Conservation (phyloP, 2,888 invertebrate species). For the Rhodophaea formosa region DNA sequence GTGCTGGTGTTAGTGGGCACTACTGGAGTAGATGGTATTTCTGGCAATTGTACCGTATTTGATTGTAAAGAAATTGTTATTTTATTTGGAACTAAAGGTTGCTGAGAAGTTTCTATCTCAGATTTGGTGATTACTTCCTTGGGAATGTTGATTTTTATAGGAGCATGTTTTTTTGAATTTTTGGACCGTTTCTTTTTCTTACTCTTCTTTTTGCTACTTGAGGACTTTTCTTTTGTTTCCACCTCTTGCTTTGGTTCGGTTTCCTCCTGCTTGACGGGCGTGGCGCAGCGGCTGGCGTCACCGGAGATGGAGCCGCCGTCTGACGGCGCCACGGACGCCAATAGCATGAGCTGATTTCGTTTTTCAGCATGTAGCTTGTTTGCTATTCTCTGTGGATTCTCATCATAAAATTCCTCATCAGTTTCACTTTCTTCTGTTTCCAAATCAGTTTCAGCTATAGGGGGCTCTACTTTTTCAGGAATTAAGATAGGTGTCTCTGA, state of each 20-base stretch:
- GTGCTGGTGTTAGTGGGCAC: conserved; percentile 35
- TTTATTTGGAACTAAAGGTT: conserved; percentile 61
- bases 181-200: conserved; percentile 83
- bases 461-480: conserved; percentile 79
- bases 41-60: conserved; percentile 74
- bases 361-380: conserved; percentile 88
- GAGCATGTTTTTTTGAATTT: conserved; percentile 70
- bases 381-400: conserved; percentile 88
- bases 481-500: conserved; percentile 72
- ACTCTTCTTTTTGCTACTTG: conserved; percentile 85
- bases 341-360: conserved; percentile 84
- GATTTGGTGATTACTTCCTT: conserved; percentile 67
- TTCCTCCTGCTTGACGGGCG: conserved; percentile 71
- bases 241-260: conserved; percentile 23
- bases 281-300: conserved; percentile 84
- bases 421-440: conserved; percentile 93
- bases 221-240: conserved; percentile 74
- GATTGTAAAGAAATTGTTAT: conserved; percentile 76
- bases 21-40: conserved; percentile 42
- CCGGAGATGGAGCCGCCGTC: conserved; percentile 80
- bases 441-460: conserved; percentile 90
- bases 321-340: conserved; percentile 83
- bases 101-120: conserved; percentile 43
- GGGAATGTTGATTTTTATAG: conserved; percentile 83
- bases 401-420: conserved; percentile 93